Conservation (phyloP, 2,888 invertebrate species). For the Poecilobothrus nobilitatus region DNA sequence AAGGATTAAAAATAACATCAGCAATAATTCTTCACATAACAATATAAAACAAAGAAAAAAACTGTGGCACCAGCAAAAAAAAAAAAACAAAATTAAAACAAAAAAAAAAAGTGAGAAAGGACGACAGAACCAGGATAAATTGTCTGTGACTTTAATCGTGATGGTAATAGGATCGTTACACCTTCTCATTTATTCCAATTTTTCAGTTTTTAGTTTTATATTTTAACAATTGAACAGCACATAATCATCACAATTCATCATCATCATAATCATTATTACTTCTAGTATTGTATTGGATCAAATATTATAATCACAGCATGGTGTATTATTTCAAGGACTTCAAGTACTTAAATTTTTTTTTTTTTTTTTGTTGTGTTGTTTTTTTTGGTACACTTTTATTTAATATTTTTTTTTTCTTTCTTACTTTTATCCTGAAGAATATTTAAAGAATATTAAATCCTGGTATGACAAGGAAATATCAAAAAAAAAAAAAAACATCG, state of each 20-base stretch:
- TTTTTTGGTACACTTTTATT: too few relatives aligned
- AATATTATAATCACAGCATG: too few relatives aligned
- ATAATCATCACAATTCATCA: not conserved
- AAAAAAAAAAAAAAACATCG: too few relatives aligned
- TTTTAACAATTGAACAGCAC: not conserved
- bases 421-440: too few relatives aligned
- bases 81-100: not conserved
- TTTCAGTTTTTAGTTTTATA: not conserved
- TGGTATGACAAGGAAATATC: too few relatives aligned
- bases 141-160: not conserved
- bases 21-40: conserved; percentile 3
- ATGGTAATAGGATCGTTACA: conserved; percentile 6
- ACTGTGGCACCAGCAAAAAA: not conserved
- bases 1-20: conserved; percentile 1
- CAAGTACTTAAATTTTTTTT: too few relatives aligned
- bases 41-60: not conserved
- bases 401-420: too few relatives aligned
- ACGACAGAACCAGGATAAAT: not conserved
- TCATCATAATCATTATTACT: too few relatives aligned
- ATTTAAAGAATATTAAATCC: too few relatives aligned
- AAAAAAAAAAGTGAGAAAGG: not conserved
- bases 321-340: too few relatives aligned
- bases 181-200: not conserved
- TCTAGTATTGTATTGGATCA: too few relatives aligned
- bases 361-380: too few relatives aligned